These are phyloP conservation scores for Phyllostomus discolor DNA, from an alignment of 2,113 vertebrate genomes.

Conservation along the genomic window DNA sequence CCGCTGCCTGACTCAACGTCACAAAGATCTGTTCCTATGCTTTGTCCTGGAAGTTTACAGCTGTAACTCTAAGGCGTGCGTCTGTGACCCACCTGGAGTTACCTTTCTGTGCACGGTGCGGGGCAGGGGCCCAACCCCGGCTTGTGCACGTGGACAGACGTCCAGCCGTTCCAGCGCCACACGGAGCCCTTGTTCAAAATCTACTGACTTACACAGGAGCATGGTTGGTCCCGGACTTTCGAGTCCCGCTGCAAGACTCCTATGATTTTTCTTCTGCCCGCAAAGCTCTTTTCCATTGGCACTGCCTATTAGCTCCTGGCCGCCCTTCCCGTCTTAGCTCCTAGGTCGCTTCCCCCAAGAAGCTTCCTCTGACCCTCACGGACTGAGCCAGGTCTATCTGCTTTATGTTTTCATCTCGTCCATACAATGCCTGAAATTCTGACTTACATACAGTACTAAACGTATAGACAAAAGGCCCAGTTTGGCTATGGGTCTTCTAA, in stretches of 20 bases:
- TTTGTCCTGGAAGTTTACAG: not conserved
- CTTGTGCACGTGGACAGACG: not conserved
- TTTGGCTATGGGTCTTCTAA: slow-evolving; percentile 31
- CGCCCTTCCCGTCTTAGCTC: not conserved
- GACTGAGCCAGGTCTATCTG: not conserved
- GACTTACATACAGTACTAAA: not conserved
- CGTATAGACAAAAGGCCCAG: not conserved
- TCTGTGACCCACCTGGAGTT: not conserved
- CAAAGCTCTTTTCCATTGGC: not conserved
- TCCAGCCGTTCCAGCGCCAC: not conserved
- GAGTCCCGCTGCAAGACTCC: not conserved
- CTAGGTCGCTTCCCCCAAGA: not conserved
- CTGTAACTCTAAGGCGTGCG: not conserved
- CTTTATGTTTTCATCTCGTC: not conserved
- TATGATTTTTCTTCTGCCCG: not conserved
- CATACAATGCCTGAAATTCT: not conserved
- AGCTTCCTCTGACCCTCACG: not conserved
- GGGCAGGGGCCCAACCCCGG: not conserved
- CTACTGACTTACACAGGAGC: not conserved
- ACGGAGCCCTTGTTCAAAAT: not conserved
- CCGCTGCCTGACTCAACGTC: not conserved
- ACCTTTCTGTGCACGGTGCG: not conserved
- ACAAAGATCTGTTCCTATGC: not conserved
- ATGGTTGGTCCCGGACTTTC: not conserved
- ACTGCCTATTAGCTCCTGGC: not conserved